Conservation (phyloP, 2,113 vertebrate species). For the Illadopsis cleaveri region DNA sequence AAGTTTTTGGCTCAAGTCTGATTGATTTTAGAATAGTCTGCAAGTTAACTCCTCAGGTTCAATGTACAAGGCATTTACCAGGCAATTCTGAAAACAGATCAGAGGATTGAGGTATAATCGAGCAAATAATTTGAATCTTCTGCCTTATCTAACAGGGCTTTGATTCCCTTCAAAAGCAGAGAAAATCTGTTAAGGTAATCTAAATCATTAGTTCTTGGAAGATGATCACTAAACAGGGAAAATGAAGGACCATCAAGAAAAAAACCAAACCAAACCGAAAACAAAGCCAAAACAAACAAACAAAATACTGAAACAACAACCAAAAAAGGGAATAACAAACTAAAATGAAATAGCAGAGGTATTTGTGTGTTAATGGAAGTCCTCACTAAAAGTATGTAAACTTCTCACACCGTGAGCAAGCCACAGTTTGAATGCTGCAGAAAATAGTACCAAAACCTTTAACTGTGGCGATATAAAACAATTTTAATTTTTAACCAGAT, state of each 20-base stretch:
- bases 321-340: neutral
- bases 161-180: neutral
- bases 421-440: neutral
- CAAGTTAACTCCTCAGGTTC: neutral
- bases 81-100: neutral
- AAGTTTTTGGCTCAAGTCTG: neutral
- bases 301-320: neutral
- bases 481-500: neutral
- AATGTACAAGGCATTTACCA: neutral
- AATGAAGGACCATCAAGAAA: neutral
- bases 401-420: neutral
- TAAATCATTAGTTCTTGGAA: neutral
- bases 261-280: neutral
- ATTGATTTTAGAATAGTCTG: neutral
- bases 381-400: neutral
- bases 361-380: neutral
- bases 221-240: neutral
- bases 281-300: accelerated
- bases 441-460: neutral
- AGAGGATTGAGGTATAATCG: neutral
- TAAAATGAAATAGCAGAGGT: neutral
- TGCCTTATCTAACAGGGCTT: neutral
- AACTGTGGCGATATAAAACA: neutral
- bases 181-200: neutral
- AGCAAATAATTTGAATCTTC: neutral